Conservation (phyloP, 2,797 vertebrate species). For the Lagorchestes hirsutus region DNA sequence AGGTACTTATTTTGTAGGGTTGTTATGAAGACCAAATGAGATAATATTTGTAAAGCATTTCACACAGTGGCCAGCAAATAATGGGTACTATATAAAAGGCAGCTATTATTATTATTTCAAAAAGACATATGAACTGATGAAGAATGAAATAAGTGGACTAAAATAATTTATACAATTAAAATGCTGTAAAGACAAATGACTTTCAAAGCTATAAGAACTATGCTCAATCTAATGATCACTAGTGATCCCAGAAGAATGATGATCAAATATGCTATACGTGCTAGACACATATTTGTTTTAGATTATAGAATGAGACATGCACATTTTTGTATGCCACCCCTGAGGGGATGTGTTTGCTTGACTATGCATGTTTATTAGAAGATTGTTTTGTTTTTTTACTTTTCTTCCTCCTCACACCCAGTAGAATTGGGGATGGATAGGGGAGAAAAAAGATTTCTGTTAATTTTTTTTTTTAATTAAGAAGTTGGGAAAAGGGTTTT, state of each 20-base stretch:
- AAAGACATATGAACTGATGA: neutral
- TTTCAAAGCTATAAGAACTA: neutral
- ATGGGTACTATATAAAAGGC: neutral
- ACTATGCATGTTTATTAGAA: neutral
- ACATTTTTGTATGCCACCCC: neutral
- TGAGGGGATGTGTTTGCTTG: neutral
- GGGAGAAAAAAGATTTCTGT: neutral
- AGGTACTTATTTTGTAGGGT: neutral
- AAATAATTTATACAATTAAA: neutral
- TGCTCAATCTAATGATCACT: neutral
- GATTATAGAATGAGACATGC: neutral
- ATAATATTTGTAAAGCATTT: neutral
- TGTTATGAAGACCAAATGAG: neutral
- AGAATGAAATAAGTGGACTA: neutral
- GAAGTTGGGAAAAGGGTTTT: neutral
- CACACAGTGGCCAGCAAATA: neutral
- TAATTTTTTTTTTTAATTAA: neutral
- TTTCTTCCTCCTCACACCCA: neutral
- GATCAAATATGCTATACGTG: neutral
- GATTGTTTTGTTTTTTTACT: neutral
- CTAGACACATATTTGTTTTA: neutral
- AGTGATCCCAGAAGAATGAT: neutral
- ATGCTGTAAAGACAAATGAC: neutral
- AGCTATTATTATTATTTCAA: neutral
- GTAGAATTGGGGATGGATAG: neutral